Percentiles rank a stretch among this genome's conserved stretches.
Evolutionary conservation across 37 sponge, comb jelly and placozoan species (phyloP).

Genomic region (Eunapius fragilis): DNA sequence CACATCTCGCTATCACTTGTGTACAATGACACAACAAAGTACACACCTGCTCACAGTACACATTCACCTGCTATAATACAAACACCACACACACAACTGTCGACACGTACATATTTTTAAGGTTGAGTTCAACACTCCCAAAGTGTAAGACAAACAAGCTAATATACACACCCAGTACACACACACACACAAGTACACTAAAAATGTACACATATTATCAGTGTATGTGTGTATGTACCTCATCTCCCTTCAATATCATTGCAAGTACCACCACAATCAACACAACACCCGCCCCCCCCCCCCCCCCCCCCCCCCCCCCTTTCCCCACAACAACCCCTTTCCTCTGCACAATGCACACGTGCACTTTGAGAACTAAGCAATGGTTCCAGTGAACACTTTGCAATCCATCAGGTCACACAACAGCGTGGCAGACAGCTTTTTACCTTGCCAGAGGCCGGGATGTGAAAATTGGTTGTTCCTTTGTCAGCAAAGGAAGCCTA

Average conservation of each 20-base stretch:
- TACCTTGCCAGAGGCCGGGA: too few relatives aligned
- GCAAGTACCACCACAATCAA: neutral
- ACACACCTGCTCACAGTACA: too few relatives aligned
- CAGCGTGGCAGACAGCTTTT: too few relatives aligned
- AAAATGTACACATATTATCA: neutral
- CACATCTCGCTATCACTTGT: neutral
- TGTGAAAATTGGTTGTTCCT: neutral
- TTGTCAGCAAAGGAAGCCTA: neutral
- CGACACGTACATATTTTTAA: neutral
- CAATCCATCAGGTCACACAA: too few relatives aligned
- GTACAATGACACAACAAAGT: constrained; percentile 10
- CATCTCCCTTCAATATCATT: neutral
- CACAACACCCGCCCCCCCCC: neutral
- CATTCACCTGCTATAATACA: too few relatives aligned
- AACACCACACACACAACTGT: constrained; percentile 8
- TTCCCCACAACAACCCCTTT: too few relatives aligned
- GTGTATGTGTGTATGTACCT: neutral
- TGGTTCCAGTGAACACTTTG: too few relatives aligned
- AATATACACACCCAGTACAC: neutral
- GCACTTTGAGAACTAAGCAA: too few relatives aligned
- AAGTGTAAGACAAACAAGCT: neutral
- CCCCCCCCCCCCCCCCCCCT: too few relatives aligned
- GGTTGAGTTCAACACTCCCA: neutral
- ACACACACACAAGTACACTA: neutral
- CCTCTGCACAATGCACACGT: too few relatives aligned